These are phyloP conservation scores for Lordiphosa fenestrarum DNA, from an alignment of 2,888 invertebrate genomes.

Conservation along the genomic window DNA sequence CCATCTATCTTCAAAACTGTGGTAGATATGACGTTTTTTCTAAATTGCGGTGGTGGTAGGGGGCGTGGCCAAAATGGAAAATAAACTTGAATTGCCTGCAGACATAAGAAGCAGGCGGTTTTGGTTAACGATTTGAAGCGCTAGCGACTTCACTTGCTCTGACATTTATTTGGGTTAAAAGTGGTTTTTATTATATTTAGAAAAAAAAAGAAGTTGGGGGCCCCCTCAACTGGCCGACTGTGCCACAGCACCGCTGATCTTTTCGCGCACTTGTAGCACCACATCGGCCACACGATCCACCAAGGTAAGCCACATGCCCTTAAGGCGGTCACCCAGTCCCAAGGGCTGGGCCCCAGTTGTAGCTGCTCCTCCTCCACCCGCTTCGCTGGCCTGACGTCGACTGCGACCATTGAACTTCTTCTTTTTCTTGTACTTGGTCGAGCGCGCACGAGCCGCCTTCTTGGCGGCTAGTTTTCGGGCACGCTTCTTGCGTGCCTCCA, in stretches of 20 bases:
- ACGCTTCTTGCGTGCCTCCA: slow-evolving; percentile 50
- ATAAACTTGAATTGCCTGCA: too few relatives aligned
- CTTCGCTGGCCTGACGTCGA: slow-evolving; percentile 28
- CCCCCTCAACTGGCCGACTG: not conserved
- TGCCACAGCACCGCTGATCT: slow-evolving; percentile 31
- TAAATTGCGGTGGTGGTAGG: too few relatives aligned
- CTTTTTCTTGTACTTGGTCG: slow-evolving; percentile 33
- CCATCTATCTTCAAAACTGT: too few relatives aligned
- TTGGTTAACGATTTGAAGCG: too few relatives aligned
- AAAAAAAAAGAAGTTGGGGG: too few relatives aligned
- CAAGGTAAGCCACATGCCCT: slow-evolving; percentile 43
- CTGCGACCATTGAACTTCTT: slow-evolving; percentile 35
- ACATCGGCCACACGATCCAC: slow-evolving; percentile 44
- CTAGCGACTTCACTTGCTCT: too few relatives aligned
- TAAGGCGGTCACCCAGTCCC: slow-evolving; percentile 46
- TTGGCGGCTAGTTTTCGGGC: slow-evolving; percentile 40
- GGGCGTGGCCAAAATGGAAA: too few relatives aligned
- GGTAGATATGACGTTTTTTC: too few relatives aligned
- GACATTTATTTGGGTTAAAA: too few relatives aligned
- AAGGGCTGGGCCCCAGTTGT: not conserved
- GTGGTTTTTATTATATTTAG: too few relatives aligned
- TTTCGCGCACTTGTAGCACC: slow-evolving; percentile 47
- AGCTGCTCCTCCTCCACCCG: too few relatives aligned
- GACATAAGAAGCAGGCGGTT: too few relatives aligned
- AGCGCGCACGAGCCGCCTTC: slow-evolving; percentile 40